Percentiles rank a stretch among this genome's conserved stretches.
Evolutionary conservation across 2,888 invertebrate genomes (phyloP).

Genomic region (Aelia acuminata): DNA sequence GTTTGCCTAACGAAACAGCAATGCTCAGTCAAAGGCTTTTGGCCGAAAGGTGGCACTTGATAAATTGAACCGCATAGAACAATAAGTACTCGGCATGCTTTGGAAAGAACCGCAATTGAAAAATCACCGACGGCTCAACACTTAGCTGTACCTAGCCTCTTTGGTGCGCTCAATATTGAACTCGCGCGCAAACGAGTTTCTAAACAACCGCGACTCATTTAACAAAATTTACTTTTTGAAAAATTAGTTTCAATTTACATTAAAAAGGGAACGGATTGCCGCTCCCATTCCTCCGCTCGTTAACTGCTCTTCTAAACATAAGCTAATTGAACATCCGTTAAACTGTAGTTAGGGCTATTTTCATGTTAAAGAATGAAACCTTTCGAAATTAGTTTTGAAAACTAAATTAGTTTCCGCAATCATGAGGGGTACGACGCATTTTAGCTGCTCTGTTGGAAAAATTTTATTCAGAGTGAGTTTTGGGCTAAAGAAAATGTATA

Average conservation of each 20-base stretch:
- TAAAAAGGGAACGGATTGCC: constrained; percentile 26
- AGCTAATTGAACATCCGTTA: constrained; percentile 38
- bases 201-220: constrained; percentile 34
- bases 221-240: constrained; percentile 46
- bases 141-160: not conserved
- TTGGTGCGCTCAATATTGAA: not conserved
- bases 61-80: constrained; percentile 30
- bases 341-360: constrained; percentile 3
- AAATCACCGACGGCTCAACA: constrained; percentile 22
- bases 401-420: not conserved
- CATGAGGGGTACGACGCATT: not conserved
- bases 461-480: not conserved
- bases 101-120: constrained; percentile 33
- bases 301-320: constrained; percentile 3
- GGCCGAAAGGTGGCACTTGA: constrained; percentile 34
- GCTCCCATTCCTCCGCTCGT: constrained; percentile 8
- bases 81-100: constrained; percentile 23
- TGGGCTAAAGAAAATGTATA: not conserved
- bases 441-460: not conserved
- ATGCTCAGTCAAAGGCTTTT: constrained; percentile 8
- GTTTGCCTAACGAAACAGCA: constrained; percentile 31
- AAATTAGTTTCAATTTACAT: constrained; percentile 31
- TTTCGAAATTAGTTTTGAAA: not conserved
- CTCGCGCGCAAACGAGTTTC: not conserved
- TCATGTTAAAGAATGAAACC: constrained; percentile 24